Percentiles rank a stretch among this genome's conserved stretches.
These are phyloP conservation scores for Mungos mungo DNA, from an alignment of 2,113 vertebrate species.

Conservation along the genomic window DNA sequence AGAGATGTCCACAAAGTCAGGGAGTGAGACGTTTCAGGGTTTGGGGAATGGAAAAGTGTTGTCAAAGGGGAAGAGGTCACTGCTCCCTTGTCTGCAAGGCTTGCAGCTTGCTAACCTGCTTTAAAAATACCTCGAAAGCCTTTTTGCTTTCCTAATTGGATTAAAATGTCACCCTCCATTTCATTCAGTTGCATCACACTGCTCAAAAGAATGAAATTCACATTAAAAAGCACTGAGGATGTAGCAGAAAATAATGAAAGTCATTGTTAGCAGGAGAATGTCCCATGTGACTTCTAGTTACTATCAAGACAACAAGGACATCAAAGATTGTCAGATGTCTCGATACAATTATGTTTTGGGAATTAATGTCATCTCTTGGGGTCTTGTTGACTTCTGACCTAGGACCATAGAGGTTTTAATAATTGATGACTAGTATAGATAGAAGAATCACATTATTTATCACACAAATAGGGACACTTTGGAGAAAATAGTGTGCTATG, in stretches of 20 bases:
- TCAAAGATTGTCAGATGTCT: background rate
- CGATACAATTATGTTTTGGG: background rate
- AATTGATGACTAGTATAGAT: background rate
- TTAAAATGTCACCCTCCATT: background rate
- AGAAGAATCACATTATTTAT: background rate
- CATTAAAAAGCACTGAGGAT: background rate
- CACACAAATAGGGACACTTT: background rate
- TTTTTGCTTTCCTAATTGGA: conserved; percentile 24
- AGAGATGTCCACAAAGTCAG: background rate
- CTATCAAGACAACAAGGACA: background rate
- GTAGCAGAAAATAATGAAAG: background rate
- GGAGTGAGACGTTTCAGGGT: background rate
- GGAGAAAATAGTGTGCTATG: background rate
- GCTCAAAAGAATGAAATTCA: background rate
- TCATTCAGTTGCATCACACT: background rate
- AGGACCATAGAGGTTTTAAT: background rate
- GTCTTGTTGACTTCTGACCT: background rate
- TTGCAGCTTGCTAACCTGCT: background rate
- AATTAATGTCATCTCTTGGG: background rate
- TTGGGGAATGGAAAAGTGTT: background rate
- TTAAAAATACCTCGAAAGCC: background rate
- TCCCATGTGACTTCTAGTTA: background rate
- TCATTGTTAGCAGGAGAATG: background rate
- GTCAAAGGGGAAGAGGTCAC: background rate
- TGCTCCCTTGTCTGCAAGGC: background rate